Evolutionary conservation across 2,113 vertebrate genomes (phyloP), one percentile per base, ranked within the genome.

Genomic region (Brachypteracias leptosomus): DNA sequence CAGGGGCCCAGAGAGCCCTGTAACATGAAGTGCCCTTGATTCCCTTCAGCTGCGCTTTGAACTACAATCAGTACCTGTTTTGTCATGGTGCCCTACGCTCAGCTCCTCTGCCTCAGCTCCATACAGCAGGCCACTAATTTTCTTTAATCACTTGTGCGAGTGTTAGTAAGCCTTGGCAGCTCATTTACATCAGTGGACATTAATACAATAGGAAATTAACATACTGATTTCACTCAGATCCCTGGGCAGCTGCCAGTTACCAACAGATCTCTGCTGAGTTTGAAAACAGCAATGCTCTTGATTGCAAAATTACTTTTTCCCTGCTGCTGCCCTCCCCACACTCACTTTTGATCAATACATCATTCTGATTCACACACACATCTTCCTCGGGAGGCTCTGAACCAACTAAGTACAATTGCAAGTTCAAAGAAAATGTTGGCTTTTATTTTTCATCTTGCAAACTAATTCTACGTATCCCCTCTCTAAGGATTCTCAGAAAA

Each of bases 141-240:
- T 94, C 21, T 55, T 47, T 77, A 71, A 94, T 74, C 35, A 86
- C 42, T 7, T 25, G 24, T 67, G 44, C 29, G 49, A 89, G 13
- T 65, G 68, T 59, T 81, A 3, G 3, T 54, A 88, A 85, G 58
- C 33, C 55, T 62, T 86, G 51, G 66, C 78, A 90, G 72, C 82
- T 88, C 63, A 67, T 83, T 94, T 83, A 94, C 78, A 80, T 80
- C 63, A 93, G 63, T 21, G 16, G 72, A 63, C 82, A 80, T 35
- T 71, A 77, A 85, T 63, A 89, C 18, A 88, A 74, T 11, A 83
- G 85, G 75, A 93, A 95, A 95, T 73, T 14, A 94, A 91, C 68
- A 74, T 70, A 87, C 16, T 84, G 92, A 95, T 86, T 94, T 93
- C 61, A 61, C 47, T 78, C 13, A 63, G 89, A 74, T 88, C 90